Base-by-base conservation (phyloP, 2,113 vertebrate species). In the Neodontobutis hainanensis region DNA sequence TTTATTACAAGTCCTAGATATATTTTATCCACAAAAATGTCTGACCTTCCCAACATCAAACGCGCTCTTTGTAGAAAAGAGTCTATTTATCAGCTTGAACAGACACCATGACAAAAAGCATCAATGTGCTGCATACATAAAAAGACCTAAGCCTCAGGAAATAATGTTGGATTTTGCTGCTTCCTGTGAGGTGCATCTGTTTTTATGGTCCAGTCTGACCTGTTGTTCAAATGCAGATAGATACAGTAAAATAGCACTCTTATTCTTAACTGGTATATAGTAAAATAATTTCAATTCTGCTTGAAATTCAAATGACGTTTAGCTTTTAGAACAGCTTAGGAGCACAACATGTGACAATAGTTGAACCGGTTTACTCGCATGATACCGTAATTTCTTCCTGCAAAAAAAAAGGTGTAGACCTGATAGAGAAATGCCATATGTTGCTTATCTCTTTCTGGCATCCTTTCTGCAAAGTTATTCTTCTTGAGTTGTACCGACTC, bases 401-500 rank as follows among this genome's bases (percentile, higher is more conserved):
- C 32, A 53, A 53, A 27, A 53, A 35, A 38, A 38, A 5, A 38
- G n/a, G n/a, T n/a, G n/a, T n/a, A n/a, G n/a, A n/a, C n/a, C n/a
- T n/a, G n/a, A n/a, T n/a, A n/a, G n/a, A n/a, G n/a, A n/a, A n/a
- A n/a, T n/a, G n/a, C n/a, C n/a, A n/a, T n/a, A n/a, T n/a, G n/a
- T n/a, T n/a, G n/a, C n/a, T n/a, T n/a, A n/a, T n/a, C n/a, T n/a
- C n/a, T n/a, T n/a, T n/a, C n/a, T n/a, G n/a, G n/a, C n/a, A n/a
- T n/a, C n/a, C n/a, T n/a, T n/a, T n/a, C 12, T 45, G 44, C 44
- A 45, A 45, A 45, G 44, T n/a, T n/a, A n/a, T 45, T 45, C 36
- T 38, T 38, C 36, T 6, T 82, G 64, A 61, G 60, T 60, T 12
- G 44, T 15, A 53, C 56, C 32, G 48, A 70, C 66, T 68, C 59